phyloP scores from a whole-genome alignment of 2,797 vertebrate species.

The Liasis olivaceus region DNA sequence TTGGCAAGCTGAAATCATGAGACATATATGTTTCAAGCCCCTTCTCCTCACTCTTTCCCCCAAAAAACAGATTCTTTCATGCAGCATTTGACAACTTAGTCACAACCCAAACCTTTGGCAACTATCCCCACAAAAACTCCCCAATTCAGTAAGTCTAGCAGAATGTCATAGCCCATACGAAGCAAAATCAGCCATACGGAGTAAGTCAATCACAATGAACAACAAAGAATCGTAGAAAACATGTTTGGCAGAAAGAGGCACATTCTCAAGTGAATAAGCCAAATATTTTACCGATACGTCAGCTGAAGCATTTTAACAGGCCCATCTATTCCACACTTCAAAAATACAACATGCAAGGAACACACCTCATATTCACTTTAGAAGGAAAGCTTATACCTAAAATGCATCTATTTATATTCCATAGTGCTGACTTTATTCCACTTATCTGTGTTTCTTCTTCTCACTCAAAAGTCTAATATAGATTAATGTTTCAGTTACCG shows the following conservation, averaged over 20 bases:
- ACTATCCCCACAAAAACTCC: slow-evolving; percentile 29
- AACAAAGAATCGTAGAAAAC: background rate
- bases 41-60: background rate
- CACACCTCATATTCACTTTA: accelerated
- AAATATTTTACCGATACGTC: accelerated
- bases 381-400: background rate
- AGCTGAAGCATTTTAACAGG: accelerated
- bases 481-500: background rate
- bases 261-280: accelerated
- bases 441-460: background rate
- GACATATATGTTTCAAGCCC: background rate
- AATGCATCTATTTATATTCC: background rate
- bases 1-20: background rate
- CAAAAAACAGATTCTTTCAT: slow-evolving; percentile 23
- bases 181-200: background rate
- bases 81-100: slow-evolving; percentile 10
- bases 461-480: background rate
- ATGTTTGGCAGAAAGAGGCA: accelerated
- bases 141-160: slow-evolving; percentile 10
- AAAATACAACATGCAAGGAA: background rate
- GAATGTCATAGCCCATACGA: background rate
- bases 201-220: background rate
- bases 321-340: accelerated
- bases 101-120: slow-evolving; percentile 38
- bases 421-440: background rate